Base-by-base conservation (phyloP, 2,113 vertebrate genomes). In the Struthidea cinerea region DNA sequence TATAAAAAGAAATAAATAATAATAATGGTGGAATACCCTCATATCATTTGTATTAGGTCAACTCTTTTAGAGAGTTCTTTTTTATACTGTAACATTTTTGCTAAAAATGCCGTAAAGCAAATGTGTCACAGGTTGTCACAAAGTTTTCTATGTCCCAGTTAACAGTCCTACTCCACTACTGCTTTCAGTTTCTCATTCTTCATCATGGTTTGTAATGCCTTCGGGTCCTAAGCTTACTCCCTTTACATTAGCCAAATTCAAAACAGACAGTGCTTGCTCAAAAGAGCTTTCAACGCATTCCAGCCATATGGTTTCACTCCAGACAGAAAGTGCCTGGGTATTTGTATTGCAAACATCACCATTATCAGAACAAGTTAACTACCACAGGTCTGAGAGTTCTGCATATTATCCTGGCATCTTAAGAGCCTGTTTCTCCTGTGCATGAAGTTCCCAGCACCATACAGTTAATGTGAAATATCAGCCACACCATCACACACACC, bases 1-100 rank as follows among this genome's bases (percentile, higher is more conserved):
- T 60, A 77, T 90, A 83, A 89, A 64, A 70, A 80, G n/a, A 95
- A 96, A 97, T 93, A 96, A 97, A 96, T 95, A 90, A 65, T 94
- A 94, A 91, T 86, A 81, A 93, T 95, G 46, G 37, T 93, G 76
- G 33, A 92, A 96, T 75, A 94, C 50, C 63, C 64, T 95, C 42
- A 92, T 90, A 97, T 92, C 55, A 89, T 96, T 97, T 93, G 91
- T 95, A 94, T 85, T 90, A 90, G 35, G 22, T 74, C 56, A 90
- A 27, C 42, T 70, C 79, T 89, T 93, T 49, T 47, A 93, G 39
- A 74, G 50, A 86, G 42, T 90, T 91, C 44, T 82, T 35, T 89
- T 57, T 84, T 86, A 21, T 88, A 26, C 56, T 61, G 39, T 44
- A 91, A 30, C 9, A 13, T 71, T 75, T 96, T 12, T 87, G 56